A percentile compares a stretch with the other conserved stretches of the same genome.
These are phyloP conservation scores for Acropora tenuis DNA, from an alignment of 64 coral and sea anemone genomes.

Conservation along the genomic window DNA sequence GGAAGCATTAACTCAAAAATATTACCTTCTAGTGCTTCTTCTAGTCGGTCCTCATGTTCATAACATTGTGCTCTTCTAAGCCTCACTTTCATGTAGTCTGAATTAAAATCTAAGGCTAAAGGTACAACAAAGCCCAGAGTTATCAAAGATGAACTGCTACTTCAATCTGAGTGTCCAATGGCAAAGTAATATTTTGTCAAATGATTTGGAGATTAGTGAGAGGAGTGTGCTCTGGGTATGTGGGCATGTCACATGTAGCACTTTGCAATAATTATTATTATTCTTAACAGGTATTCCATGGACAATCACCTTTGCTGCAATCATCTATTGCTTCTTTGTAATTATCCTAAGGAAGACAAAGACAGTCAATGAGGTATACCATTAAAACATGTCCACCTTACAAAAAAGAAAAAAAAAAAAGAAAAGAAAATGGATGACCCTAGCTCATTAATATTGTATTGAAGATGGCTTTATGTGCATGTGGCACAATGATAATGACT, in stretches of 20 bases:
- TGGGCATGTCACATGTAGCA: too few relatives aligned
- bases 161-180: too few relatives aligned
- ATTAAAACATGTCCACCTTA: too few relatives aligned
- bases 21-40: conserved; percentile 90
- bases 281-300: neutral
- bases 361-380: neutral
- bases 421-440: neutral
- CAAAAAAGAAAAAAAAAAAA: neutral
- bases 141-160: too few relatives aligned
- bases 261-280: too few relatives aligned
- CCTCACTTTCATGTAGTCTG: conserved; percentile 85
- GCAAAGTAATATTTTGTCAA: too few relatives aligned
- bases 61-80: conserved; percentile 93
- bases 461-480: too few relatives aligned
- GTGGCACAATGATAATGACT: too few relatives aligned
- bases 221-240: too few relatives aligned
- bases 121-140: neutral
- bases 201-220: too few relatives aligned
- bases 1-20: too few relatives aligned
- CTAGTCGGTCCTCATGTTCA: conserved; percentile 82
- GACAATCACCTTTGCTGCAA: conserved; percentile 77
- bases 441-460: too few relatives aligned
- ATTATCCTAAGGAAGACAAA: conserved; percentile 47
- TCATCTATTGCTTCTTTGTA: conserved; percentile 89
- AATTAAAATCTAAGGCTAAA: conserved; percentile 87